Evolutionary conservation across 1,140 invertebrate genomes (phyloP).

Genomic region (Hydropsyche tenuis): DNA sequence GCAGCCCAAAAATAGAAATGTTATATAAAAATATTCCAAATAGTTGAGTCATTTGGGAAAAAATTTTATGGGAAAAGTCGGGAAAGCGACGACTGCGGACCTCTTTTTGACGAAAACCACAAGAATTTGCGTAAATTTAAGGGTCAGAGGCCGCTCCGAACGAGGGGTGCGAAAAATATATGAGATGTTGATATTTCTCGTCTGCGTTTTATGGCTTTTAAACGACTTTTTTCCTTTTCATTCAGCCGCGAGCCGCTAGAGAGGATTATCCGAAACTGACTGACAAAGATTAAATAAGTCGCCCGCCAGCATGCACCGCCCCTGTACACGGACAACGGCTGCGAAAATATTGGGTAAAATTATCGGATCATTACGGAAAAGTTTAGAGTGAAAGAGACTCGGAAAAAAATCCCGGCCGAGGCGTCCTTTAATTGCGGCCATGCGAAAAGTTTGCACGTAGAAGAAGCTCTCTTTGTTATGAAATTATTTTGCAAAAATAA

Average conservation of each 20-base stretch:
- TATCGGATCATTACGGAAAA: conserved; percentile 32
- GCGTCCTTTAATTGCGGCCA: conserved; percentile 27
- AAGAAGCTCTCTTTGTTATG: conserved; percentile 21
- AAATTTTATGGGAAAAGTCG: background rate
- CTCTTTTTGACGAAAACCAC: background rate
- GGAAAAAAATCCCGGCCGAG: background rate
- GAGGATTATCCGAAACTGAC: conserved; percentile 9
- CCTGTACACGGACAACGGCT: background rate
- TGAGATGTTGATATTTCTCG: conserved; percentile 40
- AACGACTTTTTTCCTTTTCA: conserved; percentile 40
- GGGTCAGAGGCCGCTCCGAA: background rate
- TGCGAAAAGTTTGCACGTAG: background rate
- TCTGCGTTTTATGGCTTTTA: conserved; percentile 41
- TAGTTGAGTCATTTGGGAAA: background rate
- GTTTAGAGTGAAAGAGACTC: background rate
- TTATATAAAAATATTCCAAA: background rate
- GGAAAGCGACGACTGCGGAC: background rate
- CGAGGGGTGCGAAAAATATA: conserved; percentile 33
- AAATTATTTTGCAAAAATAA: conserved; percentile 25
- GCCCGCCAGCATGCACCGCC: background rate
- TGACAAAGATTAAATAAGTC: conserved; percentile 31
- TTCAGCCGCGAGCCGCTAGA: background rate
- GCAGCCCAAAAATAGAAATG: background rate
- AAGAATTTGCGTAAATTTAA: conserved; percentile 27
- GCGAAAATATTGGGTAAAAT: conserved; percentile 22